Evolutionary conservation across 2,888 invertebrate genomes (phyloP), one percentile per base, ranked within the genome.

Genomic region (Caenorhabditis zanzibari): DNA sequence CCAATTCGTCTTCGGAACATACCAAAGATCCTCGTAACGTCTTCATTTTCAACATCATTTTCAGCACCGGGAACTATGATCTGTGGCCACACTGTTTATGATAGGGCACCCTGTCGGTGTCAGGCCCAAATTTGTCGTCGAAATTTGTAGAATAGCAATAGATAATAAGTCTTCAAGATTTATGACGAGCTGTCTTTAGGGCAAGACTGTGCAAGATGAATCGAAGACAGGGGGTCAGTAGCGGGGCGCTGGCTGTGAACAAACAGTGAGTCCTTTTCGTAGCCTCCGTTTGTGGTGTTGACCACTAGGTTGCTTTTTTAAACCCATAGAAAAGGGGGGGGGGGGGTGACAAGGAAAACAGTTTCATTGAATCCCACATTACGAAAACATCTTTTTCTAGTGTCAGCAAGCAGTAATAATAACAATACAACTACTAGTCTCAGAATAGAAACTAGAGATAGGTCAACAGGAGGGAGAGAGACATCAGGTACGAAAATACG

Each of bases 61-160:
- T 49, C 49, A 49, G 14, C 16, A 4, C 47, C 32, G 4, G 22
- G 41, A 24, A 44, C n/a, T 24, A 32, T 68, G 68, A 68, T 68
- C 68, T 68, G 68, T 68, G 68, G n/a, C 49, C 52, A 10, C n/a
- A 28, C 12, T 52, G 66, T 66, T 49, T 66, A 19, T 52, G 9
- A 16, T 2, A 44, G 41, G 26, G n/a, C n/a, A n/a, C n/a, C n/a
- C 14, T 71, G 64, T 79, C 79, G 35, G 24, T 44, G 71, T 69
- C 69, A 41, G 28, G 9, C 0, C 16, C 24, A 54, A 38, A 24
- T 44, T 44, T 79, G 71, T 71, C 79, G 56, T 64, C 32, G 79
- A 71, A 76, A 68, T 16, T 10, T n/a, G 58, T 16, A 59, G 5
- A 63, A 44, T 10, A 26, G 14, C 24, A 54, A 14, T 26, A 14